These are phyloP conservation scores for Thecophora atra DNA, from an alignment of 2,888 invertebrate species.

Conservation along the genomic window DNA sequence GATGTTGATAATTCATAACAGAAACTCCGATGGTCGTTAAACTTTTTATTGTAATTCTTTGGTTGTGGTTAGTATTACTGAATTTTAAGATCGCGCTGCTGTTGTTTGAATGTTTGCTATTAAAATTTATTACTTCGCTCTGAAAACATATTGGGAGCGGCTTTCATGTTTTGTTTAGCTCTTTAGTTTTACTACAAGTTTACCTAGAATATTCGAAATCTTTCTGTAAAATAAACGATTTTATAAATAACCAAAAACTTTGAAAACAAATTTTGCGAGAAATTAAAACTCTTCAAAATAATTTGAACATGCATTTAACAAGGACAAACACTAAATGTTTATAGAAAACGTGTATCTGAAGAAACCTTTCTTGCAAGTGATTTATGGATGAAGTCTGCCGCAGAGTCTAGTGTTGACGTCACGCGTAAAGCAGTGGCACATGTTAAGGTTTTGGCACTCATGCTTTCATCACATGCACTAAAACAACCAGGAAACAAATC, in stretches of 20 bases:
- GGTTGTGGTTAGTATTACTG: background rate
- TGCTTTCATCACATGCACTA: background rate
- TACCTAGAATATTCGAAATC: background rate
- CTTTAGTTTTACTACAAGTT: background rate
- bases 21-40: background rate
- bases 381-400: background rate
- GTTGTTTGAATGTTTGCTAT: background rate
- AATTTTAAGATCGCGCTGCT: too few relatives aligned
- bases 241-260: background rate
- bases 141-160: background rate
- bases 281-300: conserved; percentile 5
- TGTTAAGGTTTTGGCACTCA: background rate
- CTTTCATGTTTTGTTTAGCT: background rate
- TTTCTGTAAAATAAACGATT: background rate
- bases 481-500: background rate
- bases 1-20: background rate
- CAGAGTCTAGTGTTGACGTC: background rate
- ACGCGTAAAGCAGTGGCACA: background rate
- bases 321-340: background rate
- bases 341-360: background rate
- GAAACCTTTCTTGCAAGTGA: background rate
- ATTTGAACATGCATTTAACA: background rate
- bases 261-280: background rate
- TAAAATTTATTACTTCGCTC: conserved; percentile 1
- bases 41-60: background rate